A percentile compares a stretch with the other conserved stretches of the same genome.
Evolutionary conservation across 2,113 vertebrate species (phyloP).

Genomic region (Copsychus sechellarum): DNA sequence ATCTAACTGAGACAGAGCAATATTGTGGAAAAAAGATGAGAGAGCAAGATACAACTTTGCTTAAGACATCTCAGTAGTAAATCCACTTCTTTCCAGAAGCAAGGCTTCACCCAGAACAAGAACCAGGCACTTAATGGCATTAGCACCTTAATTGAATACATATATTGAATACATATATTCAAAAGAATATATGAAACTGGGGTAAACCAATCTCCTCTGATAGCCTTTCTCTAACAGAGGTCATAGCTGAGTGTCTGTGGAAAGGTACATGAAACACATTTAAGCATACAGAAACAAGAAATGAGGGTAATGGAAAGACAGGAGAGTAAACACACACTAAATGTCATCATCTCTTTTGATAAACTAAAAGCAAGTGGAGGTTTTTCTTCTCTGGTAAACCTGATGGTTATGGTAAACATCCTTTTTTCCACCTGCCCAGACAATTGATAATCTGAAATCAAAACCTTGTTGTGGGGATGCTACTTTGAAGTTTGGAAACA

Average conservation of each 20-base stretch:
- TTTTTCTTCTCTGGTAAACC: neutral
- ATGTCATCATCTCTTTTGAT: neutral
- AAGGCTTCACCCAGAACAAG: neutral
- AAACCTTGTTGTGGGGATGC: neutral
- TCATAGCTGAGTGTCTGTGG: neutral
- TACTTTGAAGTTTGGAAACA: neutral
- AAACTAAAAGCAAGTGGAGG: neutral
- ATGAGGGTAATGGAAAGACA: neutral
- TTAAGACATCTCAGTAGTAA: neutral
- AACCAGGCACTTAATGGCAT: neutral
- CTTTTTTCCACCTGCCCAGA: neutral
- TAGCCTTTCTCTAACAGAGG: neutral
- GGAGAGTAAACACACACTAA: neutral
- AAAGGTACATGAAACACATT: neutral
- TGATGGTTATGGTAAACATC: neutral
- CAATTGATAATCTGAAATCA: neutral
- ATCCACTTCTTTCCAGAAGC: neutral
- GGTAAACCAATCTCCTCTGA: neutral
- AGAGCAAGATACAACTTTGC: neutral
- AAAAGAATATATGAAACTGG: rapidly evolving
- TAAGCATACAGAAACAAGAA: neutral
- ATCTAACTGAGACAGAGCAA: neutral
- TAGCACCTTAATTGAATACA: neutral
- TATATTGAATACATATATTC: neutral
- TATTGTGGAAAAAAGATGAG: neutral